These are phyloP conservation scores for Tanaodytes sp. DNA, from an alignment of 2,888 invertebrate species.

Conservation along the genomic window DNA sequence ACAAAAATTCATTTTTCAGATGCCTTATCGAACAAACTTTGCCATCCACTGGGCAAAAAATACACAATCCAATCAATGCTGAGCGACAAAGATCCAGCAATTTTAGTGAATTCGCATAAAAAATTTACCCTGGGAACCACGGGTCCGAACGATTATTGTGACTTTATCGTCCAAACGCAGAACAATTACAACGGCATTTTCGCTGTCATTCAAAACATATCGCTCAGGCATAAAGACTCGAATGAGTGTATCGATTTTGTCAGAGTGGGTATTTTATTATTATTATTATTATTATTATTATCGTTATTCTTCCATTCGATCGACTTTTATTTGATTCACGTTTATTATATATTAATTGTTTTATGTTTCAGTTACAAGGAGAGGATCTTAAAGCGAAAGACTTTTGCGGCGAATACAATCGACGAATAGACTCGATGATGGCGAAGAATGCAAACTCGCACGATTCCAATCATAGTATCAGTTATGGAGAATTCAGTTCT, in stretches of 20 bases:
- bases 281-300: too few species aligned
- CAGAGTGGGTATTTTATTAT: constrained; percentile 68
- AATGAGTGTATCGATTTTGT: constrained; percentile 74
- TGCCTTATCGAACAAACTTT: constrained; percentile 9
- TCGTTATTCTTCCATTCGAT: too few species aligned
- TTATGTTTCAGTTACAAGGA: constrained; percentile 67
- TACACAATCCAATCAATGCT: background rate
- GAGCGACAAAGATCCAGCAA: constrained; percentile 15
- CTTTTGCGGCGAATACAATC: constrained; percentile 70
- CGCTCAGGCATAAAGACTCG: constrained; percentile 69
- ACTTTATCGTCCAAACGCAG: constrained; percentile 60
- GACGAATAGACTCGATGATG: constrained; percentile 31
- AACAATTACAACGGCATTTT: constrained; percentile 71
- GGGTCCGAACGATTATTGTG: constrained; percentile 55
- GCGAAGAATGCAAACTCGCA: background rate
- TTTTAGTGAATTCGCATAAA: constrained; percentile 16
- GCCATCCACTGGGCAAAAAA: constrained; percentile 2
- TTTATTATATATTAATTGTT: too few species aligned
- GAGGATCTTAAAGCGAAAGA: constrained; percentile 63
- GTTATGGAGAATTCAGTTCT: constrained; percentile 16
- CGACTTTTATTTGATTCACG: too few species aligned
- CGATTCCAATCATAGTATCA: background rate
- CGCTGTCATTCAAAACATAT: constrained; percentile 75
- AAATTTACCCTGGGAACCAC: constrained; percentile 14
- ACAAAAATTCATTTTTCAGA: too few species aligned